Evolutionary conservation across 2,113 vertebrate species (phyloP).

Genomic region (Tursiops truncatus): DNA sequence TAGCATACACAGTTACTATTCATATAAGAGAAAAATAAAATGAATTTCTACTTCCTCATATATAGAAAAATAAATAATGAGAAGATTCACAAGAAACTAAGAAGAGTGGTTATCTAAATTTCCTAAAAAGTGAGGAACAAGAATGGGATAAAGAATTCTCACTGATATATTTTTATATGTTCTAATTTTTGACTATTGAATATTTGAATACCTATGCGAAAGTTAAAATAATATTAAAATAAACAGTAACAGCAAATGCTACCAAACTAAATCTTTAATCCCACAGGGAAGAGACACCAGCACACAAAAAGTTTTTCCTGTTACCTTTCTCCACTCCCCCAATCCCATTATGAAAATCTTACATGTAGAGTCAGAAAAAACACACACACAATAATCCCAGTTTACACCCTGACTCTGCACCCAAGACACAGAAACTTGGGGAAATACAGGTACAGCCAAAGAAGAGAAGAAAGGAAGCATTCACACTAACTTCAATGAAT

Average conservation of each 20-base stretch:
- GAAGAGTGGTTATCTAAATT: not conserved
- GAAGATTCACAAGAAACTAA: slow-evolving; percentile 24
- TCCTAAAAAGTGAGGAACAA: not conserved
- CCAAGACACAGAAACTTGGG: not conserved
- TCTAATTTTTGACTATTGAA: not conserved
- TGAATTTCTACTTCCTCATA: not conserved
- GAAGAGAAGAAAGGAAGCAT: not conserved
- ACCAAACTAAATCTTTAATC: not conserved
- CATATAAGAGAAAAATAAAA: not conserved
- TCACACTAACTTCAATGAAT: not conserved
- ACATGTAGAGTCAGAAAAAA: not conserved
- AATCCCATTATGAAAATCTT: not conserved
- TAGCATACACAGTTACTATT: not conserved
- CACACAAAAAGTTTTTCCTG: not conserved
- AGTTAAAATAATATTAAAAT: not conserved
- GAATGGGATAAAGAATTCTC: not conserved
- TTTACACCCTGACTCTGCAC: not conserved
- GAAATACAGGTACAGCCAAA: not conserved
- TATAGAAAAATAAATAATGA: not conserved
- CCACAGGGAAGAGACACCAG: not conserved
- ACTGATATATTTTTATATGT: not conserved
- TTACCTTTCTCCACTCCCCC: not conserved
- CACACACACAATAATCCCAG: not conserved
- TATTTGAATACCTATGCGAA: not conserved
- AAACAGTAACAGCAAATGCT: not conserved